Conservation (phyloP, 2,797 vertebrate species). For the Denticeps clupeoides region DNA sequence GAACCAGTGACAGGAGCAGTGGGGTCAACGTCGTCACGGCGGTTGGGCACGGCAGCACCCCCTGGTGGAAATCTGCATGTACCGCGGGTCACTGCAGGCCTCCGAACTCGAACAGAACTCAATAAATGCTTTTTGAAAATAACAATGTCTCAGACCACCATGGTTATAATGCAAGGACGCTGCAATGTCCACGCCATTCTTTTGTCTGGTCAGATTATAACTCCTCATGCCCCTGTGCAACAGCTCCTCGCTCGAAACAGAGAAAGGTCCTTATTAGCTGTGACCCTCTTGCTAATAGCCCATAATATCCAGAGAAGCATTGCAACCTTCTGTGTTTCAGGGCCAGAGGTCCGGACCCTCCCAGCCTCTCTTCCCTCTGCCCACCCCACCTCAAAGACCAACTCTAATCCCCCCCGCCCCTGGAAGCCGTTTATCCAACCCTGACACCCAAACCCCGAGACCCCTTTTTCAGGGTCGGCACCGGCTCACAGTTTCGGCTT, state of each 20-base stretch:
- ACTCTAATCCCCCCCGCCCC: conserved; percentile 31
- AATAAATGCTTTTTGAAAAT: too few species aligned
- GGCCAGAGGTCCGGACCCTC: conserved; percentile 42
- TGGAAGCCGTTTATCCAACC: conserved; percentile 52
- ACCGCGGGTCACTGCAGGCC: too few species aligned
- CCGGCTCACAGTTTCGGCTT: conserved; percentile 25
- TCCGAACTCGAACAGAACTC: too few species aligned
- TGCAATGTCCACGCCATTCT: conserved; percentile 3
- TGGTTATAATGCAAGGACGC: conserved; percentile 3
- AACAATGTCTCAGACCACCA: neutral
- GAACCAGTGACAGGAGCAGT: neutral
- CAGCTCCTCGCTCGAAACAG: conserved; percentile 29
- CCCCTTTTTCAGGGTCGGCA: conserved; percentile 19
- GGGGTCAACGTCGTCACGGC: neutral
- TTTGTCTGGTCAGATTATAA: conserved; percentile 16
- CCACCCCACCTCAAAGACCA: conserved; percentile 29
- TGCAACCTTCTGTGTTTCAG: conserved; percentile 33
- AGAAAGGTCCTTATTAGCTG: conserved; percentile 54
- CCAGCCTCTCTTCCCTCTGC: conserved; percentile 15
- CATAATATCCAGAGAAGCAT: conserved; percentile 54
- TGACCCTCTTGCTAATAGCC: conserved; percentile 47
- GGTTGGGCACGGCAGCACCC: neutral
- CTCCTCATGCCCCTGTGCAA: conserved; percentile 36
- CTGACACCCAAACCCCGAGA: too few species aligned
- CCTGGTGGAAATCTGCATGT: too few species aligned